Percentiles rank a stretch among this genome's conserved stretches.
phyloP scores from a whole-genome alignment of 2,113 vertebrate genomes.

The Alligator mississippiensis region DNA sequence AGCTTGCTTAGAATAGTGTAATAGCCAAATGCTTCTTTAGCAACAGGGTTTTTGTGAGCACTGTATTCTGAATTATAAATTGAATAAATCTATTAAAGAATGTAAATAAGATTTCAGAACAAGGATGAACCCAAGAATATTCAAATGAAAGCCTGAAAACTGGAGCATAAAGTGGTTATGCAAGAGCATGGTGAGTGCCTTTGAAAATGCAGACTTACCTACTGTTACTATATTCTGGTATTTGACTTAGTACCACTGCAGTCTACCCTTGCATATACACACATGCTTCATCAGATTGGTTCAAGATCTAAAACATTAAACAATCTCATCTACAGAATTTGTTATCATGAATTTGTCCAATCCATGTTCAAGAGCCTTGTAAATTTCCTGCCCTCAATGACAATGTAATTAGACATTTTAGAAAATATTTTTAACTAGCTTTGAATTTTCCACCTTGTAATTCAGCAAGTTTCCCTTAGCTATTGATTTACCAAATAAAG shows the following conservation, averaged over 20 bases:
- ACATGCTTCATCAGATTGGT: not conserved
- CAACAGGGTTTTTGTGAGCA: conserved; percentile 7
- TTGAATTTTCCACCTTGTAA: not conserved
- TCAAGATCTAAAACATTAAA: not conserved
- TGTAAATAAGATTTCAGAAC: conserved; percentile 51
- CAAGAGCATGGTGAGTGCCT: not conserved
- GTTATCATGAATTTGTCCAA: not conserved
- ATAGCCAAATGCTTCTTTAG: not conserved
- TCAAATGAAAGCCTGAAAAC: conserved; percentile 34
- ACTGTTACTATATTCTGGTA: not conserved
- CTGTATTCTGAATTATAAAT: conserved; percentile 42
- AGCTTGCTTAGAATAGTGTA: not conserved
- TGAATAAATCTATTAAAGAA: conserved; percentile 17
- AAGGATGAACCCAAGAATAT: conserved; percentile 12
- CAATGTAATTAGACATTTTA: not conserved
- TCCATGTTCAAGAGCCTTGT: not conserved
- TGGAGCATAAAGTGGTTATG: conserved; percentile 15
- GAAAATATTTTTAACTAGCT: not conserved
- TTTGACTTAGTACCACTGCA: not conserved
- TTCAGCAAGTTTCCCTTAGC: not conserved
- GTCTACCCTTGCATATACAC: not conserved
- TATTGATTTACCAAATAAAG: accelerated
- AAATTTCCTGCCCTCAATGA: not conserved
- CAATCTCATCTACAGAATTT: not conserved
- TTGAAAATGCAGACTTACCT: not conserved